These are phyloP conservation scores for Dendrolimus kikuchii DNA, from an alignment of 1,140 invertebrate species.

Conservation along the genomic window DNA sequence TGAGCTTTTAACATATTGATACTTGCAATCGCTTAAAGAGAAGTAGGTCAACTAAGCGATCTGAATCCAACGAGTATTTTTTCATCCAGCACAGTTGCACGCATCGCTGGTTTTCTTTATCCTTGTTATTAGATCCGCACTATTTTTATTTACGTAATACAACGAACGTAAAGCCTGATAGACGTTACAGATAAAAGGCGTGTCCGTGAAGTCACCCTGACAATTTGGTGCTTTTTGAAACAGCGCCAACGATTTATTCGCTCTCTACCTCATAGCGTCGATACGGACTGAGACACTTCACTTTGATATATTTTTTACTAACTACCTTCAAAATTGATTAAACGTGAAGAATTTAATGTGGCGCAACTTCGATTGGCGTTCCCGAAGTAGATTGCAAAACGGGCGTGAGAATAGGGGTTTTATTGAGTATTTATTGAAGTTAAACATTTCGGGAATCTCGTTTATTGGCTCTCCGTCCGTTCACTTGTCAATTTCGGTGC, in stretches of 20 bases:
- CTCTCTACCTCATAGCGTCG: slow-evolving; percentile 34
- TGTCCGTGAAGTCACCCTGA: slow-evolving; percentile 41
- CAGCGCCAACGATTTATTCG: slow-evolving; percentile 60
- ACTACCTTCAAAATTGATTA: slow-evolving; percentile 43
- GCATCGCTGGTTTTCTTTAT: slow-evolving; percentile 16
- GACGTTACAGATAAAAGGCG: slow-evolving; percentile 69
- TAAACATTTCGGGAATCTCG: slow-evolving; percentile 40
- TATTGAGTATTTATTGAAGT: slow-evolving; percentile 42
- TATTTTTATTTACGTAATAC: slow-evolving; percentile 41
- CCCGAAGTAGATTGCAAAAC: slow-evolving; percentile 38
- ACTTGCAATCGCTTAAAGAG: slow-evolving; percentile 8
- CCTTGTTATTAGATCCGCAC: slow-evolving; percentile 39
- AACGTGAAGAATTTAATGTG: slow-evolving; percentile 55
- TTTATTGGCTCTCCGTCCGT: slow-evolving; percentile 29
- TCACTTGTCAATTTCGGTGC: slow-evolving; percentile 29
- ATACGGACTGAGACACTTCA: slow-evolving; percentile 40
- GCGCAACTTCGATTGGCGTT: slow-evolving; percentile 30
- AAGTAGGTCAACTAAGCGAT: slow-evolving; percentile 25
- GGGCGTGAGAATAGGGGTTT: slow-evolving; percentile 36
- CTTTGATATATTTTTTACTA: slow-evolving; percentile 39
- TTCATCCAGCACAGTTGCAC: slow-evolving; percentile 27
- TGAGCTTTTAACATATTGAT: slow-evolving; percentile 34
- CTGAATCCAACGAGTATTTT: slow-evolving; percentile 16
- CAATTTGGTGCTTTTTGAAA: slow-evolving; percentile 61
- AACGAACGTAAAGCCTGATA: slow-evolving; percentile 44